Evolutionary conservation across 1,140 invertebrate genomes (phyloP).

Genomic region (Gonatopus flavifemur): DNA sequence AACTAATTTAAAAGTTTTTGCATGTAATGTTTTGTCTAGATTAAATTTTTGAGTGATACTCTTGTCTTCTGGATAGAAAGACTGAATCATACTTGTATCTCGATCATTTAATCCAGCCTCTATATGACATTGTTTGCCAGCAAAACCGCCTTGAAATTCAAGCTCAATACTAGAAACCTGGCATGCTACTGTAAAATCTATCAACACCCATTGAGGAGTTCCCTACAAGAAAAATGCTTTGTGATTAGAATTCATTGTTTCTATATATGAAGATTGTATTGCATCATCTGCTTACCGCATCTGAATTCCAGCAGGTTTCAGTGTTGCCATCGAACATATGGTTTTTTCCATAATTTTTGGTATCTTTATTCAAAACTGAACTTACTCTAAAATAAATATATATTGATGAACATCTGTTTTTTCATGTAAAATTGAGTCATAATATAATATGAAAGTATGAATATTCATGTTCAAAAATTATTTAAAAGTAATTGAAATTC

Average conservation of each 20-base stretch:
- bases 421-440: background rate
- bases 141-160: conserved; percentile 71
- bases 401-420: background rate
- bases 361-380: conserved; percentile 65
- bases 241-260: conserved; percentile 9
- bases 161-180: conserved; percentile 55
- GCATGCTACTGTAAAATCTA: conserved; percentile 54
- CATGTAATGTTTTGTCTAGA: conserved; percentile 30
- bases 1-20: conserved; percentile 50
- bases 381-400: conserved; percentile 60
- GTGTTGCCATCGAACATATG: conserved; percentile 63
- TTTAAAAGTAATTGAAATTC: background rate
- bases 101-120: conserved; percentile 40
- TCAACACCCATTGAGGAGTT: conserved; percentile 63
- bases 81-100: conserved; percentile 40
- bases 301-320: conserved; percentile 72
- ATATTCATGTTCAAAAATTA: background rate
- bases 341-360: conserved; percentile 65
- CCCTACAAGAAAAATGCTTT: conserved; percentile 52
- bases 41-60: conserved; percentile 61
- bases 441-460: conserved; percentile 1
- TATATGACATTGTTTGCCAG: conserved; percentile 60
- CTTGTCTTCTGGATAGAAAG: conserved; percentile 64
- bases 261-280: conserved; percentile 7
- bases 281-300: conserved; percentile 55